Percentiles rank a stretch among this genome's conserved stretches.
These are phyloP conservation scores for Cololabis saira DNA, from an alignment of 2,113 vertebrate species.

Conservation along the genomic window DNA sequence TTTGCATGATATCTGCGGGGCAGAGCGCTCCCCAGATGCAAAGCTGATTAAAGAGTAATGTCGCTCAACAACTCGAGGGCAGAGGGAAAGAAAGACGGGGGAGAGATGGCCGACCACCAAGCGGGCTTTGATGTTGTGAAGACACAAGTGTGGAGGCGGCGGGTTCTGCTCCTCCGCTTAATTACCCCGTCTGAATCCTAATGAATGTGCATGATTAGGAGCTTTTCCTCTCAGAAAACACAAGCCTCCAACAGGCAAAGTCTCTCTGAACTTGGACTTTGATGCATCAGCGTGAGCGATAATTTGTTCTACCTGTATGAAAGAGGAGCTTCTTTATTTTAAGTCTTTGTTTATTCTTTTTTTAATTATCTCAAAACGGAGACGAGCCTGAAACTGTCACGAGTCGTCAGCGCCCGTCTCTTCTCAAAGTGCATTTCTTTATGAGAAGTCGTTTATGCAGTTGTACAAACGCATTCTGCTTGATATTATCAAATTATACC, in stretches of 20 bases:
- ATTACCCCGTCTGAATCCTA: slow-evolving; percentile 60
- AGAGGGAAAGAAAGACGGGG: slow-evolving; percentile 27
- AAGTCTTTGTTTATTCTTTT: too few relatives aligned
- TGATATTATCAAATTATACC: too few relatives aligned
- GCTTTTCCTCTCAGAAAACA: slow-evolving; percentile 1
- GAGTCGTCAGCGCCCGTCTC: too few relatives aligned
- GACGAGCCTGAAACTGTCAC: too few relatives aligned
- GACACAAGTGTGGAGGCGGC: slow-evolving; percentile 12
- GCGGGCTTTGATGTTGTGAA: slow-evolving; percentile 64
- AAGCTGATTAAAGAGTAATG: slow-evolving; percentile 71
- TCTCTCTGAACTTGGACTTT: background rate
- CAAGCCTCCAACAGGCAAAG: background rate
- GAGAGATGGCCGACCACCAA: slow-evolving; percentile 56
- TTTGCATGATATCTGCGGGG: slow-evolving; percentile 64
- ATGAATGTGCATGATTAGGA: slow-evolving; percentile 31
- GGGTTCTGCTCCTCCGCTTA: slow-evolving; percentile 46
- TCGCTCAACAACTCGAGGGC: slow-evolving; percentile 51
- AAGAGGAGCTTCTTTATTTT: too few relatives aligned
- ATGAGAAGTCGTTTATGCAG: too few relatives aligned
- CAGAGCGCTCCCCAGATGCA: slow-evolving; percentile 51
- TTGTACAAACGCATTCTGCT: too few relatives aligned
- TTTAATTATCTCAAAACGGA: too few relatives aligned
- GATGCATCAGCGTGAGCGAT: background rate
- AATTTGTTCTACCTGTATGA: too few relatives aligned
- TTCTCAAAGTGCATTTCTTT: too few relatives aligned